These are phyloP conservation scores for Ypsolopha scabrella DNA, from an alignment of 2,888 invertebrate species.

Conservation along the genomic window DNA sequence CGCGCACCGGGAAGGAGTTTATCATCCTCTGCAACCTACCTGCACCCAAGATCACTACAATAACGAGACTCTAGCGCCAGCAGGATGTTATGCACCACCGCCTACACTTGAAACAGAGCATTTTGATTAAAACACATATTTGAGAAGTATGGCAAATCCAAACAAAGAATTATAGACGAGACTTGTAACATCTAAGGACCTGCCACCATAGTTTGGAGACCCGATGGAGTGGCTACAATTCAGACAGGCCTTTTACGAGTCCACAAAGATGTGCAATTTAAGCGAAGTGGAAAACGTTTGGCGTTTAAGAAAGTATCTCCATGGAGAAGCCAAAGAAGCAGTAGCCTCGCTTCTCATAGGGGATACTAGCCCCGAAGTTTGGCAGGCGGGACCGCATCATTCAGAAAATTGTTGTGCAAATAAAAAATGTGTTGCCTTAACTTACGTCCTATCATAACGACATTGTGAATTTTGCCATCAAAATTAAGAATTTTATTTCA, in stretches of 20 bases:
- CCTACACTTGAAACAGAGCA: too few species aligned
- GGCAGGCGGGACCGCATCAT: conserved; percentile 16
- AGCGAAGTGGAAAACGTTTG: conserved; percentile 16
- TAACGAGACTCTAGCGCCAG: too few species aligned
- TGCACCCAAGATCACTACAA: too few species aligned
- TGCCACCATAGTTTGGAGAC: conserved; percentile 14
- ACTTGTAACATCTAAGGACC: conserved; percentile 12
- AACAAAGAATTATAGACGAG: conserved; percentile 10
- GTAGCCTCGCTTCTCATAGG: conserved; percentile 13
- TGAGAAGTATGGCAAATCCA: too few species aligned
- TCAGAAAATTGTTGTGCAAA: conserved; percentile 10
- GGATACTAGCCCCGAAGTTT: conserved; percentile 11
- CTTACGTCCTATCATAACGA: conserved; percentile 13
- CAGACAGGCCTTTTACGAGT: conserved; percentile 15
- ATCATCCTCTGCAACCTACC: too few species aligned
- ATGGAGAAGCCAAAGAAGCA: conserved; percentile 14
- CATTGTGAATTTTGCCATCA: conserved; percentile 13
- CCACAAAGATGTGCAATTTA: conserved; percentile 13
- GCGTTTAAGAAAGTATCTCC: conserved; percentile 16
- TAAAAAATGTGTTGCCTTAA: conserved; percentile 12
- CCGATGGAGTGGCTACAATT: conserved; percentile 17
- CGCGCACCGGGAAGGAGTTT: too few species aligned
- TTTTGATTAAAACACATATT: too few species aligned
- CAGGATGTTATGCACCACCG: too few species aligned
- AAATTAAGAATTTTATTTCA: conserved; percentile 13